A percentile compares a stretch with the other conserved stretches of the same genome.
phyloP scores from a whole-genome alignment of 2,113 vertebrate species.

The Solenodon paradoxus region DNA sequence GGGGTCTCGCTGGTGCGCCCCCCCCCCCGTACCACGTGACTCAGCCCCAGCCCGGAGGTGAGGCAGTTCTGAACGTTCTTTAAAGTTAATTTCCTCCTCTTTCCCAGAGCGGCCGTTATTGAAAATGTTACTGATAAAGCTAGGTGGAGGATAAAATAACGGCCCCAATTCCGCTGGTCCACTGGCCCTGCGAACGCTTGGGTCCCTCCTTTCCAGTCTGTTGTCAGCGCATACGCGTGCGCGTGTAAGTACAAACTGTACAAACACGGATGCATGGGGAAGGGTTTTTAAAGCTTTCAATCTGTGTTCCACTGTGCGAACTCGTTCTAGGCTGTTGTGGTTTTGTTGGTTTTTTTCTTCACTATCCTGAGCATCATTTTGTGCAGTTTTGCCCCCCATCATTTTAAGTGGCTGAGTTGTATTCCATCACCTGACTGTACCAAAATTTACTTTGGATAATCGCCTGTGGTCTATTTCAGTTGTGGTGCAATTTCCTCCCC shows the following conservation, averaged over 20 bases:
- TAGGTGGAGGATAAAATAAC: not conserved
- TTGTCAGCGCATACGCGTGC: not conserved
- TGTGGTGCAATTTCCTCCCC: not conserved
- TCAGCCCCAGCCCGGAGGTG: not conserved
- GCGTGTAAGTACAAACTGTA: not conserved
- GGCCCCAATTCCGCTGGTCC: not conserved
- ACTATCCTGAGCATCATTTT: not conserved
- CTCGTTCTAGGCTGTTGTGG: too few relatives aligned
- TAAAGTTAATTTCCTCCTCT: not conserved
- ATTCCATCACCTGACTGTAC: not conserved
- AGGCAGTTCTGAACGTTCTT: not conserved
- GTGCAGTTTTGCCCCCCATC: not conserved
- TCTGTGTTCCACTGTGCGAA: not conserved
- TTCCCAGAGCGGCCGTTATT: not conserved
- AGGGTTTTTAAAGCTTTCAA: not conserved
- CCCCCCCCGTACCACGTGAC: too few relatives aligned
- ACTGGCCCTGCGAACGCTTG: fast-evolving
- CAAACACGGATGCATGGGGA: not conserved
- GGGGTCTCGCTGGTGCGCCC: not conserved
- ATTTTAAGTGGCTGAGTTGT: not conserved
- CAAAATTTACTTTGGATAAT: not conserved
- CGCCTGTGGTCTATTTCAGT: not conserved
- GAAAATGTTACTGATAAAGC: not conserved
- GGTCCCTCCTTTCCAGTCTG: not conserved
- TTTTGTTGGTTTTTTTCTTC: too few relatives aligned